These are phyloP conservation scores for Epistrophe grossulariae DNA, from an alignment of 2,888 invertebrate species.

Conservation along the genomic window DNA sequence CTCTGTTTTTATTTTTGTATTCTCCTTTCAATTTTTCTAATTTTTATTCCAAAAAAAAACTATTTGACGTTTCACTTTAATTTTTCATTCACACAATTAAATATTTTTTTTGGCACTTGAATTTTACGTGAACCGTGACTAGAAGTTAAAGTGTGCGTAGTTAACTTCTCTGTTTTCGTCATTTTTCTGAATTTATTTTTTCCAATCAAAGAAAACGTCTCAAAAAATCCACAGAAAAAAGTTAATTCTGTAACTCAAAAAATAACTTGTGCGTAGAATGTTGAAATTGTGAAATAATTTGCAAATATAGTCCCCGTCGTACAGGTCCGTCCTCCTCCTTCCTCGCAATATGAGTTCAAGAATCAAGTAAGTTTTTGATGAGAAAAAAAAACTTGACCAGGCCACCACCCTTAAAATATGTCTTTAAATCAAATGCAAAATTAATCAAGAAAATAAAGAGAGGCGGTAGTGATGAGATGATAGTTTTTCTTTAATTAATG, in stretches of 20 bases:
- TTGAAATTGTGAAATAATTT: conserved; percentile 58
- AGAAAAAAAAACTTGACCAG: conserved; percentile 29
- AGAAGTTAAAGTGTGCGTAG: conserved; percentile 71
- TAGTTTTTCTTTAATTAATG: conserved; percentile 19
- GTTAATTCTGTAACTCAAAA: conserved; percentile 7
- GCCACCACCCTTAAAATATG: conserved; percentile 61
- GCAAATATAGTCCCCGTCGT: conserved; percentile 53
- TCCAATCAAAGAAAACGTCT: conserved; percentile 20
- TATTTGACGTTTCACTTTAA: conserved; percentile 67
- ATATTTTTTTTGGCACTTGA: conserved; percentile 71
- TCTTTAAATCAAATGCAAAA: conserved; percentile 41
- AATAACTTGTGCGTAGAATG: conserved; percentile 53
- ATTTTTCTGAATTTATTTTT: conserved; percentile 43
- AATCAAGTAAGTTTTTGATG: conserved; percentile 67
- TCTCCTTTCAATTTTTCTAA: conserved; percentile 22
- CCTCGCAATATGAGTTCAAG: conserved; percentile 70
- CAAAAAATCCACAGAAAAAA: conserved; percentile 31
- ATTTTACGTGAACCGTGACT: conserved; percentile 73
- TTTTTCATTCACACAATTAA: conserved; percentile 46
- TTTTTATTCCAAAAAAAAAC: conserved; percentile 7
- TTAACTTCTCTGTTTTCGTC: conserved; percentile 71
- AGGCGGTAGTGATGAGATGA: conserved; percentile 45
- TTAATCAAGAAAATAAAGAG: conserved; percentile 13
- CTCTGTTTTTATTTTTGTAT: conserved; percentile 54
- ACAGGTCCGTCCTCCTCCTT: conserved; percentile 52